These are phyloP conservation scores for Nycticryphes semicollaris DNA, from an alignment of 2,113 vertebrate genomes.

Conservation along the genomic window DNA sequence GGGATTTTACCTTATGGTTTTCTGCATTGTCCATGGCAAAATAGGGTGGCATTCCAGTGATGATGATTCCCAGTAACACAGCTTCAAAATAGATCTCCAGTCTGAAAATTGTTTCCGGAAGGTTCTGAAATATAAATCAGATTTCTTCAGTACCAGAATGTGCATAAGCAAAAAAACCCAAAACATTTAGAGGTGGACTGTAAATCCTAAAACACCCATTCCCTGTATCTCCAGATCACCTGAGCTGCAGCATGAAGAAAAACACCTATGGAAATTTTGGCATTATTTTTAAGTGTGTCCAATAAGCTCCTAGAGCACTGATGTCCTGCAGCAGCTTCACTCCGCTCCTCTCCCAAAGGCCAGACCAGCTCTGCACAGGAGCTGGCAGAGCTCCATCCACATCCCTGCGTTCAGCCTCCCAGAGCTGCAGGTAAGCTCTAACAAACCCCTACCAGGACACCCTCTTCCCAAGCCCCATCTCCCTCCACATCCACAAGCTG, in stretches of 20 bases:
- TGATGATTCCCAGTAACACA: slow-evolving; percentile 89
- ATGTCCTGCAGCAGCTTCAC: not conserved
- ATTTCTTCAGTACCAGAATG: not conserved
- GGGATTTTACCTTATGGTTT: slow-evolving; percentile 87
- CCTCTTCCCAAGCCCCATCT: not conserved
- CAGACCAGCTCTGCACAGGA: not conserved
- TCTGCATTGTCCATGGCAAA: slow-evolving; percentile 97
- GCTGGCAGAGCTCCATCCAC: not conserved
- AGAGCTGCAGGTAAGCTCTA: not conserved
- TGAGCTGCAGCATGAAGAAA: not conserved
- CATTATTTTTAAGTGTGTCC: not conserved
- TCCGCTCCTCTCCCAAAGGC: not conserved
- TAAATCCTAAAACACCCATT: not conserved
- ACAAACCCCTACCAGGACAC: not conserved
- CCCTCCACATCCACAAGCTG: not conserved
- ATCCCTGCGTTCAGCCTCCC: accelerated
- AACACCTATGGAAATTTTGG: not conserved
- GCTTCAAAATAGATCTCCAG: slow-evolving; percentile 81
- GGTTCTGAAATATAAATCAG: slow-evolving; percentile 65
- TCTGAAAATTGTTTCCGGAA: slow-evolving; percentile 75
- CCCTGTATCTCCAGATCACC: not conserved
- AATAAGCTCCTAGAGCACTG: not conserved
- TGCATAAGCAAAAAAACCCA: accelerated
- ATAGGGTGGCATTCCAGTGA: slow-evolving; percentile 91
- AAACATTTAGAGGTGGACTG: accelerated